Evolutionary conservation across 2,113 vertebrate species (phyloP).

Genomic region (Corythornis cristatus): DNA sequence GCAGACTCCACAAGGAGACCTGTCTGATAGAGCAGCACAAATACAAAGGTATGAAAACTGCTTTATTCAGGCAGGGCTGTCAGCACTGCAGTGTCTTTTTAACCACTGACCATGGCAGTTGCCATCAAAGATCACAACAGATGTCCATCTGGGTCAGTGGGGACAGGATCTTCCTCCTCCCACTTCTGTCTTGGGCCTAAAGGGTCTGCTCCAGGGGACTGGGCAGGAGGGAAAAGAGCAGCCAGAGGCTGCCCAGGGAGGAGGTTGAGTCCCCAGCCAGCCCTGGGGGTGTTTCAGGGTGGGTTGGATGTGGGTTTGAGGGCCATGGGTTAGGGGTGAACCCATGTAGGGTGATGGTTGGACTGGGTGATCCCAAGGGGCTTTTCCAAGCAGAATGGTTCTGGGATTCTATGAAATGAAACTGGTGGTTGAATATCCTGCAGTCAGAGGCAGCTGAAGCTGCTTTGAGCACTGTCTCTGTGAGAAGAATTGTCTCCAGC

Average conservation of each 20-base stretch:
- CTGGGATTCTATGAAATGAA: too few species aligned
- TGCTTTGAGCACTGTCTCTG: neutral
- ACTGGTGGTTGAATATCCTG: neutral
- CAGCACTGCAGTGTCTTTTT: neutral
- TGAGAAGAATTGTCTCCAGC: neutral
- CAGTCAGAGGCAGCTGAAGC: neutral
- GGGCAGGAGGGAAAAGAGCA: too few species aligned
- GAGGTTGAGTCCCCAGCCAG: too few species aligned
- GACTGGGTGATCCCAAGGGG: too few species aligned
- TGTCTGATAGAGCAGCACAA: neutral
- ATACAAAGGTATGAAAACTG: neutral
- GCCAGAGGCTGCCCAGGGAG: too few species aligned
- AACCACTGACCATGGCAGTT: neutral
- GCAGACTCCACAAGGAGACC: neutral
- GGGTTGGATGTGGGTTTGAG: too few species aligned
- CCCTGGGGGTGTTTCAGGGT: too few species aligned
- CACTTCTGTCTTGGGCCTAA: neutral
- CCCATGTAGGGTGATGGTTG: too few species aligned
- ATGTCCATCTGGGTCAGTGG: neutral
- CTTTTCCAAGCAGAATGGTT: too few species aligned
- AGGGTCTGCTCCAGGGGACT: neutral
- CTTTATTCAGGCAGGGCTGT: neutral
- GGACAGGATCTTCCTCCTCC: neutral
- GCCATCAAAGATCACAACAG: neutral
- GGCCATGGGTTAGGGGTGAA: too few species aligned